Evolutionary conservation across 2,113 vertebrate species (phyloP), one percentile per base, ranked within the genome.

Genomic region (Dipodomys ordii): DNA sequence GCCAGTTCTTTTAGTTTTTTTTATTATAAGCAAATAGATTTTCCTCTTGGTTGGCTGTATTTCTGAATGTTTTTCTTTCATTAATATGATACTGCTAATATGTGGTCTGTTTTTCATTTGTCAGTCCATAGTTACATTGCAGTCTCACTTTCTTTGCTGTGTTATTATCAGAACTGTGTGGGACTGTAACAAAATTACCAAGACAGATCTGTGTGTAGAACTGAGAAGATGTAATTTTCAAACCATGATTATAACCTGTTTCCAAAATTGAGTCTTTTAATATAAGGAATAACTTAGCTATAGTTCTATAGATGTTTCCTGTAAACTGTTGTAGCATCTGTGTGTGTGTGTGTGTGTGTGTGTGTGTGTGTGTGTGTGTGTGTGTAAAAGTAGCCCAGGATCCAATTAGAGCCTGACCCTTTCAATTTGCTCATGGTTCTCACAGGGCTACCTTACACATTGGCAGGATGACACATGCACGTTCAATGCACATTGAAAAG

Each of bases 111-210:
- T 95, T 98, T 95, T 84, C 88, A 83, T 94, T 96, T 93, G 67
- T 82, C 96, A 91, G 60, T 12, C 32, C n/a, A 64, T 39, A 71
- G 86, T 96, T 96, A 87, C 83, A 85, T 64, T 28, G 96, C 81
- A 97, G 68, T 78, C 85, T n/a, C 7, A 7, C n/a, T 91, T 95
- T 91, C 28, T 97, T 96, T 97, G 91, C 96, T 97, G 83, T 96
- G 53, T 1, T n/a, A n/a, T 93, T 97, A 94, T 96, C 72, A 95
- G 91, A 96, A 93, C 46, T 74, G 83, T 84, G 68, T 96, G 77
- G 88, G 44, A 94, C 95, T 96, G 95, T 97, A 74, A 94, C 22
- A 11, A 25, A 67, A 88, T 94, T 96, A 76, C 84, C 93, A 91
- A 93, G 15, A 94, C 69, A 39, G 68, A 78, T 25, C 73, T 65